A percentile compares a stretch with the other conserved stretches of the same genome.
phyloP scores from a whole-genome alignment of 2,797 vertebrate genomes.

The Intellagama lesueurii region DNA sequence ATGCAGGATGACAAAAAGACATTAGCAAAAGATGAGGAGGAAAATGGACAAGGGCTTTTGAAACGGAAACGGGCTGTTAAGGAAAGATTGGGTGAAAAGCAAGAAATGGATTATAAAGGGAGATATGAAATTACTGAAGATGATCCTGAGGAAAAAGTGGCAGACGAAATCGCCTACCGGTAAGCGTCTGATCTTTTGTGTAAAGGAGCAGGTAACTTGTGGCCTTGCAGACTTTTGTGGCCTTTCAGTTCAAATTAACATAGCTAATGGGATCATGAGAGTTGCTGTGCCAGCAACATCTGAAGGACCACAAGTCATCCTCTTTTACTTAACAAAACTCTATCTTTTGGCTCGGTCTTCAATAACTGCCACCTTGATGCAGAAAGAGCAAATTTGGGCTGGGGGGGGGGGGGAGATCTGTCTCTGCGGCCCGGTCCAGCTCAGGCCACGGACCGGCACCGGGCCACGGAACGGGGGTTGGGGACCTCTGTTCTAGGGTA shows the following conservation, averaged over 20 bases:
- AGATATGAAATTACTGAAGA: slow-evolving; percentile 89
- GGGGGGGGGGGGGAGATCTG: no score
- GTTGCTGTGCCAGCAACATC: no score
- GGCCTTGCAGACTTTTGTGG: no score
- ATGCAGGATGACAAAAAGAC: slow-evolving; percentile 83
- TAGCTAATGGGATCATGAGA: no score
- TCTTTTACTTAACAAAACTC: background rate
- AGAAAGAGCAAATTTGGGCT: background rate
- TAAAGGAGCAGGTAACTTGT: no score
- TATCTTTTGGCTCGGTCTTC: background rate
- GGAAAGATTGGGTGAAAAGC: slow-evolving; percentile 86
- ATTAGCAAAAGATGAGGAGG: slow-evolving; percentile 53
- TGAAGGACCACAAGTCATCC: no score
- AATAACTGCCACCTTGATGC: background rate
- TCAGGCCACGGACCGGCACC: no score
- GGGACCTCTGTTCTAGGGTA: no score
- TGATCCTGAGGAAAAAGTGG: slow-evolving; percentile 89
- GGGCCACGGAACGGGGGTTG: no score
- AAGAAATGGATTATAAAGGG: slow-evolving; percentile 92
- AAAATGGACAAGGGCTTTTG: slow-evolving; percentile 76
- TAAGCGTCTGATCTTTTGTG: slow-evolving; percentile 66
- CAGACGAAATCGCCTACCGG: slow-evolving; percentile 92
- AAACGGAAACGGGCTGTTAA: slow-evolving; percentile 90
- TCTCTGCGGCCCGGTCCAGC: no score
- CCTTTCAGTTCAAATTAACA: no score